phyloP scores from a whole-genome alignment of 2,888 invertebrate species.

The Parelbella ahira region DNA sequence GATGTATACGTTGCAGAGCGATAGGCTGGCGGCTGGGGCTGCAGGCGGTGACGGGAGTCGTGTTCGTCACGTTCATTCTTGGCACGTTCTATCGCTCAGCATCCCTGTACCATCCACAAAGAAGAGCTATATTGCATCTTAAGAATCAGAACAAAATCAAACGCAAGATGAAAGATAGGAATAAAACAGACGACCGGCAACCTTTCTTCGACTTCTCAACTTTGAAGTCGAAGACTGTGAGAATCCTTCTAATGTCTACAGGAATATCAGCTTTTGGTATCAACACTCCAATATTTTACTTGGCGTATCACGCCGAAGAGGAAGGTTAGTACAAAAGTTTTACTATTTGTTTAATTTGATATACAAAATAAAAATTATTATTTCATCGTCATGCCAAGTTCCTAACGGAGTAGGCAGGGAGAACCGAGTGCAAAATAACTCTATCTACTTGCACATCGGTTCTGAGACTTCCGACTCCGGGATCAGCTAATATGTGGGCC shows the following conservation, averaged over 20 bases:
- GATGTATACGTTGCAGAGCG: conserved; percentile 80
- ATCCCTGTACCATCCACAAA: conserved; percentile 92
- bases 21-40: conserved; percentile 91
- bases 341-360: too few species aligned
- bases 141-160: conserved; percentile 89
- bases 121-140: conserved; percentile 91
- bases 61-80: conserved; percentile 90
- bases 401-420: too few species aligned
- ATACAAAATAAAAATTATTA: too few species aligned
- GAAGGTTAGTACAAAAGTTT: conserved; percentile 83
- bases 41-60: conserved; percentile 91
- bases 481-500: too few species aligned
- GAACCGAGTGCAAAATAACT: too few species aligned
- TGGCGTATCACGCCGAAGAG: conserved; percentile 89
- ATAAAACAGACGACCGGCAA: conserved; percentile 87
- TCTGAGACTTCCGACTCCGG: too few species aligned
- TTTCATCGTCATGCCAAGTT: too few species aligned
- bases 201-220: conserved; percentile 94
- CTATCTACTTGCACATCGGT: too few species aligned
- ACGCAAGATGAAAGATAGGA: conserved; percentile 89
- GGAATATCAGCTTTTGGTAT: conserved; percentile 91
- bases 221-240: conserved; percentile 90
- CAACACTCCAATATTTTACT: conserved; percentile 91
- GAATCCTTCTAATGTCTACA: conserved; percentile 89
- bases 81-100: conserved; percentile 94